Conservation (phyloP, 1,140 invertebrate genomes). For the Octopus bimaculoides region DNA sequence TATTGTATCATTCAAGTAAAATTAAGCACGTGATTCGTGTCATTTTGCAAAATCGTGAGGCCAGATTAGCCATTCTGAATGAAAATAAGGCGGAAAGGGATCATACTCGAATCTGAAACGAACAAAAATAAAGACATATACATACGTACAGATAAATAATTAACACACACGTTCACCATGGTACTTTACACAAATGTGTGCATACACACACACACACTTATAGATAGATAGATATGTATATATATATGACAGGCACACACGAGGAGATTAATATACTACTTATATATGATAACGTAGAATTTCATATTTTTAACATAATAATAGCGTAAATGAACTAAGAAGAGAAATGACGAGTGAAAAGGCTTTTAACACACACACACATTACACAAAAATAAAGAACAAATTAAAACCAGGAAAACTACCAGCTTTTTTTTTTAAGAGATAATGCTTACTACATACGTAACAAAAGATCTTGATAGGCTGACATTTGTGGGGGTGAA, state of each 20-base stretch:
- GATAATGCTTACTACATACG: background rate
- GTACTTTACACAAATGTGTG: background rate
- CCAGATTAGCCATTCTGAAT: background rate
- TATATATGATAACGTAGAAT: background rate
- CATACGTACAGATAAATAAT: background rate
- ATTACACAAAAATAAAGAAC: too few species aligned
- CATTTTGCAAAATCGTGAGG: background rate
- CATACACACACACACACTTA: background rate
- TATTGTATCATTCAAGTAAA: background rate
- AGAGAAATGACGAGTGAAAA: too few species aligned
- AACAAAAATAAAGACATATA: background rate
- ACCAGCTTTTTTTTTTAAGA: background rate
- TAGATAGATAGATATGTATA: background rate
- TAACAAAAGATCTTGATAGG: background rate
- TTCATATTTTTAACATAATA: too few species aligned
- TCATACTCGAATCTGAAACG: background rate
- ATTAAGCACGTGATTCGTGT: constrained; percentile 5
- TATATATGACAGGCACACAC: background rate
- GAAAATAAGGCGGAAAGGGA: background rate
- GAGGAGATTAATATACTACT: background rate
- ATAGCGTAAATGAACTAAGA: too few species aligned
- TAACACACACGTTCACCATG: background rate
- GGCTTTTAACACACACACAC: too few species aligned
- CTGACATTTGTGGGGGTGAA: background rate
- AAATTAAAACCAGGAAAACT: too few species aligned